phyloP scores from a whole-genome alignment of 2,888 invertebrate genomes.

The Exocentrus adspersus region DNA sequence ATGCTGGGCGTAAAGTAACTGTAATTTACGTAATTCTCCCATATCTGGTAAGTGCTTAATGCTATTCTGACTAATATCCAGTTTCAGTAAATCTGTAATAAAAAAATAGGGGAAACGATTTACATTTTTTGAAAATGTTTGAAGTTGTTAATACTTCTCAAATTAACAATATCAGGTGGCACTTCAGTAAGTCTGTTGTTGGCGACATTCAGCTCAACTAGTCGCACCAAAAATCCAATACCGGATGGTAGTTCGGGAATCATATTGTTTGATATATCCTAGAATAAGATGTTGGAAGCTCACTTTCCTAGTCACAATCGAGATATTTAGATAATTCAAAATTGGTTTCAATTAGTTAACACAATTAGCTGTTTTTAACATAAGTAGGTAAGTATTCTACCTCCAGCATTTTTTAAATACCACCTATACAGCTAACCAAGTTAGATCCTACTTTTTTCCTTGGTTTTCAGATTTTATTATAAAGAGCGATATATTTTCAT shows the following conservation, averaged over 20 bases:
- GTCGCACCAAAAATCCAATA: slow-evolving; percentile 83
- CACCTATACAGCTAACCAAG: too few species aligned
- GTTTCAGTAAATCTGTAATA: slow-evolving; percentile 72
- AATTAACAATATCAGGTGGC: slow-evolving; percentile 83
- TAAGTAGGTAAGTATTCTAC: too few species aligned
- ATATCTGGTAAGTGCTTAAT: slow-evolving; percentile 73
- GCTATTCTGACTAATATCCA: slow-evolving; percentile 80
- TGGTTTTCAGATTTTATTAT: too few species aligned
- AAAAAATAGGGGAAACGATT: slow-evolving; percentile 4
- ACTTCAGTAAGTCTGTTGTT: slow-evolving; percentile 79
- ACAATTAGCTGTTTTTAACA: too few species aligned
- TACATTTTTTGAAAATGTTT: neutral
- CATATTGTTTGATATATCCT: slow-evolving; percentile 85
- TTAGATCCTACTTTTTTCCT: too few species aligned
- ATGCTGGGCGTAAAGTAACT: slow-evolving; percentile 81
- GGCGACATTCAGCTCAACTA: slow-evolving; percentile 77
- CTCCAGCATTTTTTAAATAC: too few species aligned
- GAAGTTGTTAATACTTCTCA: slow-evolving; percentile 72
- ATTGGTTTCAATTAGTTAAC: too few species aligned
- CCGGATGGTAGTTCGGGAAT: slow-evolving; percentile 79
- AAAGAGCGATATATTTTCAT: too few species aligned
- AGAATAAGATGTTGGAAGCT: too few species aligned
- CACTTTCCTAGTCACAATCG: too few species aligned
- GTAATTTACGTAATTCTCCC: slow-evolving; percentile 79
- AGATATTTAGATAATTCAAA: too few species aligned